Conservation (phyloP, 2,113 vertebrate genomes). For the Megaleporinus macrocephalus region DNA sequence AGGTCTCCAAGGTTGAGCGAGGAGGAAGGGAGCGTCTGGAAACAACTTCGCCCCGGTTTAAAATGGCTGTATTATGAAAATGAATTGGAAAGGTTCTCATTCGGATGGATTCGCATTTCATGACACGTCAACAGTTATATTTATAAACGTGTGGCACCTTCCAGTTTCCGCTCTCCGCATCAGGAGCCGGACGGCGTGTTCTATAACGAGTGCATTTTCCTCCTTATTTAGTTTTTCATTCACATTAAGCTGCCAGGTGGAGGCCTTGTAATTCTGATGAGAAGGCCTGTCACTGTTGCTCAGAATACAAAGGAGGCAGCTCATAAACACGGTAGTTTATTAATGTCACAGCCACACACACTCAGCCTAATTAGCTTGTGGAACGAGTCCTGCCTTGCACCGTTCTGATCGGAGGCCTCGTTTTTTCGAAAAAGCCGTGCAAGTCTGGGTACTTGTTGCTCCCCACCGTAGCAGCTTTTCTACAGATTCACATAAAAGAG, state of each 20-base stretch:
- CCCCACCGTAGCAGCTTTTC: not conserved
- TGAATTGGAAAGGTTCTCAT: not conserved
- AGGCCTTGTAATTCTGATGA: constrained; percentile 21
- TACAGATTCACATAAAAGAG: no score
- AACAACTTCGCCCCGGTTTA: not conserved
- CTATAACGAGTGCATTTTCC: constrained; percentile 1
- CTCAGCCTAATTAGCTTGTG: not conserved
- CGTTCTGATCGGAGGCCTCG: not conserved
- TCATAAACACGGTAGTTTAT: not conserved
- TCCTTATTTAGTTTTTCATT: constrained; percentile 4
- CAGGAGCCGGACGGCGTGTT: not conserved
- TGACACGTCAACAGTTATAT: no score
- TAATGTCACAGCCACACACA: not conserved
- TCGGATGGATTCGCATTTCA: not conserved
- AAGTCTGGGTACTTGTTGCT: not conserved
- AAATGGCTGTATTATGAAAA: not conserved
- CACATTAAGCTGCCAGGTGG: not conserved
- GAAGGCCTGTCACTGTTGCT: not conserved
- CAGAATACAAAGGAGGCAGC: not conserved
- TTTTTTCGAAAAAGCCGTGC: no score
- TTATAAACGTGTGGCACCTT: not conserved
- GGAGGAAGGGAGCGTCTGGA: not conserved
- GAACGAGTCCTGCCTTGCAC: not conserved
- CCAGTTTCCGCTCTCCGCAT: not conserved
- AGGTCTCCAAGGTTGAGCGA: not conserved